These are phyloP conservation scores for Parasteatoda tepidariorum DNA, from an alignment of 1,140 invertebrate species.

Conservation along the genomic window DNA sequence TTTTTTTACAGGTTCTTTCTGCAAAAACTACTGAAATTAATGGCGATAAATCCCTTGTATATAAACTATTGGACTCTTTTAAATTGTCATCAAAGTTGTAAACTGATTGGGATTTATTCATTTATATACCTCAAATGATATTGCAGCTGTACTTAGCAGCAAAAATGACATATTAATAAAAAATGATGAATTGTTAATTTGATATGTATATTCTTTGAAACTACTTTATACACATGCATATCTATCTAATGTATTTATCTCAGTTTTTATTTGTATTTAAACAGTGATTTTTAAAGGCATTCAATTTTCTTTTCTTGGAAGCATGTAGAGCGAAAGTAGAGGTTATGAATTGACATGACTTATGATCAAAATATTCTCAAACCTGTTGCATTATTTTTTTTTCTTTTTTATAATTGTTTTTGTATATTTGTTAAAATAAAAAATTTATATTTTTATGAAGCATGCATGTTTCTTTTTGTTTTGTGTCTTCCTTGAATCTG, in stretches of 20 bases:
- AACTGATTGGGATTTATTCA: background rate
- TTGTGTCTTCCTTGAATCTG: too few species aligned
- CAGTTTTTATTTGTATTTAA: background rate
- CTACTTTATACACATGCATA: background rate
- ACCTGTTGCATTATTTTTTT: too few species aligned
- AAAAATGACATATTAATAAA: background rate
- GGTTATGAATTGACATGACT: too few species aligned
- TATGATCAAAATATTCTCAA: background rate
- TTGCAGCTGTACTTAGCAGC: background rate
- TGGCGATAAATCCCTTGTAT: slow-evolving; percentile 9
- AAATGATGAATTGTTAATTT: background rate
- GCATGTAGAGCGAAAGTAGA: too few species aligned
- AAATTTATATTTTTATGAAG: background rate
- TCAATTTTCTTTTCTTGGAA: background rate
- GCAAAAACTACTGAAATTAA: slow-evolving; percentile 19
- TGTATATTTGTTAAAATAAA: background rate
- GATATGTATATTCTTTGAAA: background rate
- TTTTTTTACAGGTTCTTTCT: slow-evolving; percentile 32
- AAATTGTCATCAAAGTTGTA: slow-evolving; percentile 45
- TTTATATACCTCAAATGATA: background rate
- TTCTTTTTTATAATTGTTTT: background rate
- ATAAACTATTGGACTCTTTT: slow-evolving; percentile 29
- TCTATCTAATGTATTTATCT: background rate
- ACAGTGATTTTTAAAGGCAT: background rate
- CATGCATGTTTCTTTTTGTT: too few species aligned